These are phyloP conservation scores for Cottus gobio DNA, from an alignment of 2,113 vertebrate species.

Conservation along the genomic window DNA sequence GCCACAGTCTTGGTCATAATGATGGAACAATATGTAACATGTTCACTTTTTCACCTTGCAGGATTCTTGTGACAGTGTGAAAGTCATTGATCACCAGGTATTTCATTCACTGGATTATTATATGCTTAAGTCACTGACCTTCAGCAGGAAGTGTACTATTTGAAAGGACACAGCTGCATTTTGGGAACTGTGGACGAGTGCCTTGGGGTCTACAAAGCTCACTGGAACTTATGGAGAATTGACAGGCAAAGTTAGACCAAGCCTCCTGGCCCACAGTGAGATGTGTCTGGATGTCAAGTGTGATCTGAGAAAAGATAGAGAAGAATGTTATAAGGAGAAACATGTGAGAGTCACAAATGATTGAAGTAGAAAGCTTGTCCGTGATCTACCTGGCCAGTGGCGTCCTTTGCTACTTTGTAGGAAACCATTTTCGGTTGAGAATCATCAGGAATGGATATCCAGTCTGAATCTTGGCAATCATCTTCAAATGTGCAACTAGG, in stretches of 20 bases:
- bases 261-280: constrained; percentile 10
- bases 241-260: constrained; percentile 58
- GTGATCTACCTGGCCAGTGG: constrained; percentile 52
- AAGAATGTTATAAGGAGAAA: background rate
- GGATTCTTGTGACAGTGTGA: background rate
- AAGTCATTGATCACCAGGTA: background rate
- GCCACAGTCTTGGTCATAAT: background rate
- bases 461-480: constrained; percentile 69
- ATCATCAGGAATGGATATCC: constrained; percentile 73
- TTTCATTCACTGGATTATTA: background rate
- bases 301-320: constrained; percentile 57
- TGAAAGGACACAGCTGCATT: constrained; percentile 71
- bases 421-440: constrained; percentile 66
- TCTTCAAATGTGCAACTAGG: constrained; percentile 73
- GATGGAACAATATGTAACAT: background rate
- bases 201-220: background rate
- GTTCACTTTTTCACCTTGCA: background rate
- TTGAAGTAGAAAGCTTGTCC: background rate
- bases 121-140: constrained; percentile 62
- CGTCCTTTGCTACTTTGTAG: constrained; percentile 35
- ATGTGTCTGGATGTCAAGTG: constrained; percentile 47
- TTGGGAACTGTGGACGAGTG: constrained; percentile 42
- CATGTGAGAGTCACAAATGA: background rate
- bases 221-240: background rate
- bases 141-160: constrained; percentile 17